Percentiles rank a stretch among this genome's conserved stretches.
Conservation (phyloP, 2,797 vertebrate genomes). For the Cercopithecus mitis region DNA sequence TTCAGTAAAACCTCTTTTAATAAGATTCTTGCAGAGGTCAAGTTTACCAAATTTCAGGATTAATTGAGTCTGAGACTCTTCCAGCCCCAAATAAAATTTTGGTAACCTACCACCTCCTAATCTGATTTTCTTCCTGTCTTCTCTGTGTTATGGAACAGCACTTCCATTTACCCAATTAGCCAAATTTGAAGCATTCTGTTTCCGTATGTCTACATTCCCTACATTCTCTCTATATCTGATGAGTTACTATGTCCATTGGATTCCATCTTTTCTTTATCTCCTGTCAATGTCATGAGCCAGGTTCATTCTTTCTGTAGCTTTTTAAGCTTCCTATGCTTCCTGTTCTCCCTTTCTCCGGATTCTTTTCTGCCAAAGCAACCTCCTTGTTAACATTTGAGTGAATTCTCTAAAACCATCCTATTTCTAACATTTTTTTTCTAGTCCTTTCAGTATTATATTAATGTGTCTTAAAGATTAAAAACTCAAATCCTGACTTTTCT, state of each 20-base stretch:
- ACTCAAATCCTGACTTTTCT: slow-evolving; percentile 34
- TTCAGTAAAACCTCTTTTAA: not conserved
- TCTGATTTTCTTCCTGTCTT: not conserved
- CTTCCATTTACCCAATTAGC: not conserved
- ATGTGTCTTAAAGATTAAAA: not conserved
- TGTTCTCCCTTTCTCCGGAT: not conserved
- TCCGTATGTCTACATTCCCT: not conserved
- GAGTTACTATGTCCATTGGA: not conserved
- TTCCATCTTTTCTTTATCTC: not conserved
- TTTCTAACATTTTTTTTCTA: not conserved
- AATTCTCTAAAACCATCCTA: not conserved
- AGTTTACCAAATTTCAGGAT: not conserved
- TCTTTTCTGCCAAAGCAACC: not conserved
- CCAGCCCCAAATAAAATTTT: not conserved
- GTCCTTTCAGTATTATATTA: not conserved
- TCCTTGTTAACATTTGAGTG: not conserved
- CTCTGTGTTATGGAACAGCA: not conserved
- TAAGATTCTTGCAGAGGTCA: slow-evolving; percentile 15
- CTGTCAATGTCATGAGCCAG: not conserved
- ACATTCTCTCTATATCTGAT: not conserved
- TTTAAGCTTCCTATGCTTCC: not conserved
- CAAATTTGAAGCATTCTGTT: slow-evolving; percentile 5
- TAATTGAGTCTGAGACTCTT: slow-evolving; percentile 37
- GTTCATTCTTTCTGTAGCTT: not conserved
- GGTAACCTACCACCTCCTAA: not conserved